Percentiles rank a stretch among this genome's conserved stretches.
These are phyloP conservation scores for Euzophera pinguis DNA, from an alignment of 2,888 invertebrate species.

Conservation along the genomic window DNA sequence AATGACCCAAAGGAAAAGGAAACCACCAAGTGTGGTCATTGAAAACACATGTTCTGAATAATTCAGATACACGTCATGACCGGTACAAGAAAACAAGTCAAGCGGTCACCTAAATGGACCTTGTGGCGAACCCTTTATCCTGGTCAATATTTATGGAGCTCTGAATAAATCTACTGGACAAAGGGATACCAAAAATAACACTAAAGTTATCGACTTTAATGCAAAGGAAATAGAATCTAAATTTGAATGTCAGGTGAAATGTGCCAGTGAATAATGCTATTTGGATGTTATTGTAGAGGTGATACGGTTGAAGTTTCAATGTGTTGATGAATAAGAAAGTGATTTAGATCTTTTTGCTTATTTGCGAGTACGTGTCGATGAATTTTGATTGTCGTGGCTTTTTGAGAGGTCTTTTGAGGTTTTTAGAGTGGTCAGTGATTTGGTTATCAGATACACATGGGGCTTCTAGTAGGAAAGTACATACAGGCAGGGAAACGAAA, in stretches of 20 bases:
- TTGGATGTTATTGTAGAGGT: constrained; percentile 20
- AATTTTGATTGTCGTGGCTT: constrained; percentile 30
- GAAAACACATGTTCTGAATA: constrained; percentile 37
- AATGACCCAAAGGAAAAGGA: constrained; percentile 4
- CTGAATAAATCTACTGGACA: constrained; percentile 45
- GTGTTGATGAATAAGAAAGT: constrained; percentile 10
- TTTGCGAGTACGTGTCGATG: constrained; percentile 30
- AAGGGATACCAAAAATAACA: constrained; percentile 5
- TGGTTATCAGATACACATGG: constrained; percentile 4
- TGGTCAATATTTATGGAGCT: constrained; percentile 59
- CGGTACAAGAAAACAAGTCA: constrained; percentile 31
- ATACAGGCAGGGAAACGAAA: no score
- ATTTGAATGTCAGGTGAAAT: not conserved
- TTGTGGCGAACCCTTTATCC: constrained; percentile 49
- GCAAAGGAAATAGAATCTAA: not conserved
- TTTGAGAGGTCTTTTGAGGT: constrained; percentile 26
- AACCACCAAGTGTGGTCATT: constrained; percentile 18
- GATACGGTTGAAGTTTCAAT: constrained; percentile 20
- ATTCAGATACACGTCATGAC: constrained; percentile 38
- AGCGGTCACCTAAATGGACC: constrained; percentile 53
- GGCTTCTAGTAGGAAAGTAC: not conserved
- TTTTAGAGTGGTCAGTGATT: constrained; percentile 13
- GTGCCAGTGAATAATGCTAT: constrained; percentile 4
- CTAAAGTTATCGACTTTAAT: not conserved
- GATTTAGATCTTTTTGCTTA: constrained; percentile 28